Evolutionary conservation across 2,113 vertebrate genomes (phyloP).

Genomic region (Camelus dromedarius): DNA sequence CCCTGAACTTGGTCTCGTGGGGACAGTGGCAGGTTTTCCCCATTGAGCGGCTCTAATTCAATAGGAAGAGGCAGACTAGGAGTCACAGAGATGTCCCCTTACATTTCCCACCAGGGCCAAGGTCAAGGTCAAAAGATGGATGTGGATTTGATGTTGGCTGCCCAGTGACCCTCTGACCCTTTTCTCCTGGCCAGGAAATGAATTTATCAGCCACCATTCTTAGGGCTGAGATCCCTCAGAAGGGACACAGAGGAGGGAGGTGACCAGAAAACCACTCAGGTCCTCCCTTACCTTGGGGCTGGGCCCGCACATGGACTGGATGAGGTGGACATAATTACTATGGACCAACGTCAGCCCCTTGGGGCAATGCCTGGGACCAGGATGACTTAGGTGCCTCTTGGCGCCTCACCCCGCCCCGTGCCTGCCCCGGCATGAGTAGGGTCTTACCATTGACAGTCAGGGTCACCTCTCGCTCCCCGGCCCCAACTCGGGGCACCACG

Average conservation of each 20-base stretch:
- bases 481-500: conserved; percentile 96
- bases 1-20: background rate
- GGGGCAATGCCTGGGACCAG: background rate
- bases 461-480: conserved; percentile 95
- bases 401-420: background rate
- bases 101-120: background rate
- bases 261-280: background rate
- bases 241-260: background rate
- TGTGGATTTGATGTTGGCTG: background rate
- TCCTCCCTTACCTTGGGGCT: background rate
- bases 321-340: background rate
- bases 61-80: background rate
- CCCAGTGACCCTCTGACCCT: background rate
- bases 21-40: background rate
- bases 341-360: too few species aligned
- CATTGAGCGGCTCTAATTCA: rapidly evolving
- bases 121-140: background rate
- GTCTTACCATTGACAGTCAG: conserved; percentile 97
- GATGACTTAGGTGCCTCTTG: background rate
- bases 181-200: background rate
- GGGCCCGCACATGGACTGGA: rapidly evolving
- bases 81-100: background rate
- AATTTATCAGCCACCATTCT: background rate
- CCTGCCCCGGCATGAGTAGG: background rate
- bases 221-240: background rate